A percentile compares a stretch with the other conserved stretches of the same genome.
Conservation (phyloP, 30 jellyfish, hydroid and myxozoan genomes). For the Pelagia noctiluca region DNA sequence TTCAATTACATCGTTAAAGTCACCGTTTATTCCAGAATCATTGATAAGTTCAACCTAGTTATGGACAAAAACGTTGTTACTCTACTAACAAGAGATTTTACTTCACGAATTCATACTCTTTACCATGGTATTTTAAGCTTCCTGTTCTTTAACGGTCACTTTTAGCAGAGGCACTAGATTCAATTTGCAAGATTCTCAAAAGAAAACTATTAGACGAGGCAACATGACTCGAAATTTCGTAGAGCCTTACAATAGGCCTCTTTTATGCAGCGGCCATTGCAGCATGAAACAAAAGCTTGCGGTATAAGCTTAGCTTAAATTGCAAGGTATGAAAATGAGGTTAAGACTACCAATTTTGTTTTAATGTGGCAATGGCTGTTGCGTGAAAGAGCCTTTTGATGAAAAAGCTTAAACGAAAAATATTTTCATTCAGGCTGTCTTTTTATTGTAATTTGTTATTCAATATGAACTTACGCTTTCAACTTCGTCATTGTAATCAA, state of each 20-base stretch:
- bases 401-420: background rate
- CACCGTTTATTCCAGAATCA: slow-evolving; percentile 63
- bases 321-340: slow-evolving; percentile 5
- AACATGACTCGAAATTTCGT: background rate
- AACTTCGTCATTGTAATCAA: background rate
- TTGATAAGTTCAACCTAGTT: slow-evolving; percentile 3
- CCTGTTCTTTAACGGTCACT: slow-evolving; percentile 2
- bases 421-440: slow-evolving; percentile 1
- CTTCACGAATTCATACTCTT: background rate
- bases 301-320: background rate
- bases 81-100: background rate
- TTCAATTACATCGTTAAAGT: slow-evolving; percentile 40
- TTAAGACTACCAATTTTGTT: background rate
- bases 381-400: slow-evolving; percentile 3
- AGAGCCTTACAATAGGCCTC: slow-evolving; percentile 5
- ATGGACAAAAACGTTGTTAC: background rate
- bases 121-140: background rate
- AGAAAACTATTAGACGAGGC: background rate
- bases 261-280: slow-evolving; percentile 1
- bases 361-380: slow-evolving; percentile 4
- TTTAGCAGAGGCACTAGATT: background rate
- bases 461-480: slow-evolving; percentile 3
- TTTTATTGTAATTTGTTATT: background rate
- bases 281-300: slow-evolving; percentile 5
- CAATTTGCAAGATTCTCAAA: background rate